These are phyloP conservation scores for Stylophora pistillata DNA, from an alignment of 64 coral and sea anemone genomes.

Conservation along the genomic window DNA sequence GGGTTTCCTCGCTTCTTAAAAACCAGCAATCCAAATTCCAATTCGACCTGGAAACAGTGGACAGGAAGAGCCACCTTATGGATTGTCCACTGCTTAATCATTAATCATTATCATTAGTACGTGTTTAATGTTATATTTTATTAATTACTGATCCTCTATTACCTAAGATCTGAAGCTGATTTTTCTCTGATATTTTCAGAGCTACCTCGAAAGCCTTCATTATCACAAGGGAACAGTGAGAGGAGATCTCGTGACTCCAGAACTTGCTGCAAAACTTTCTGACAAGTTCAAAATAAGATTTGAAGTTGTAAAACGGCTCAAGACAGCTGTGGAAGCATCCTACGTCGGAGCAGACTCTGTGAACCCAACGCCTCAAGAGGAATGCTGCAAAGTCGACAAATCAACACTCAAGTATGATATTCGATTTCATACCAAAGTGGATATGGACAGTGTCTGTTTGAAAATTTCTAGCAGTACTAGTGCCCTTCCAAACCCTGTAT, in stretches of 20 bases:
- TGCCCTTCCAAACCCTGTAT: background rate
- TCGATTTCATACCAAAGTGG: slow-evolving; percentile 20
- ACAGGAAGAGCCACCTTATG: too few relatives aligned
- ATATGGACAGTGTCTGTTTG: background rate
- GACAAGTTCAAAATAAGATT: slow-evolving; percentile 47
- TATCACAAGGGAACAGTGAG: background rate
- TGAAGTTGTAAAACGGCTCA: background rate
- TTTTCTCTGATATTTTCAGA: background rate
- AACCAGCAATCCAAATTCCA: too few relatives aligned
- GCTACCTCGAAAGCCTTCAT: background rate
- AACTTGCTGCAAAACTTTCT: slow-evolving; percentile 15
- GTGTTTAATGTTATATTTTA: too few relatives aligned
- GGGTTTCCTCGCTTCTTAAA: too few relatives aligned
- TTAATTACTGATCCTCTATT: background rate
- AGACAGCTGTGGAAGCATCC: slow-evolving; percentile 30
- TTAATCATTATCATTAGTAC: too few relatives aligned
- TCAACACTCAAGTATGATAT: background rate
- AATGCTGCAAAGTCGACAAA: slow-evolving; percentile 52
- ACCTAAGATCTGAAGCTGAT: background rate
- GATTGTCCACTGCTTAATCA: too few relatives aligned
- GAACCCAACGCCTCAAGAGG: background rate
- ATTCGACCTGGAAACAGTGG: too few relatives aligned
- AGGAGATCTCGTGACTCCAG: background rate
- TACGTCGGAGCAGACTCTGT: background rate
- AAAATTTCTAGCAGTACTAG: slow-evolving; percentile 8